These are phyloP conservation scores for Eueremaeus valkanovi DNA, from an alignment of 2,888 invertebrate species.

Conservation along the genomic window DNA sequence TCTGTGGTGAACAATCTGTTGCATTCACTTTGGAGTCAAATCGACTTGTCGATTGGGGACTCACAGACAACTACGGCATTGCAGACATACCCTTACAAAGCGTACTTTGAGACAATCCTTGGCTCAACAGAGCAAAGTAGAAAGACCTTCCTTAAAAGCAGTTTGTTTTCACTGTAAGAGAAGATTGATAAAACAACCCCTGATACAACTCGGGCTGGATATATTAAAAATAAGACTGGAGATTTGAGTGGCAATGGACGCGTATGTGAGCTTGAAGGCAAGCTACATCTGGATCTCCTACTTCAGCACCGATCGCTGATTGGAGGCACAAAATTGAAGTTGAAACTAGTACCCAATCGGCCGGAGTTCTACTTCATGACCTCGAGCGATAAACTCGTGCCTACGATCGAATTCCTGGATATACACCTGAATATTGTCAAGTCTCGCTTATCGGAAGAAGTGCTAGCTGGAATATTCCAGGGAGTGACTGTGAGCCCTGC, in stretches of 20 bases:
- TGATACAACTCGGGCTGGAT: neutral
- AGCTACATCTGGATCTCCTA: neutral
- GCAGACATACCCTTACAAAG: constrained; percentile 8
- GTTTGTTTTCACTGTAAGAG: neutral
- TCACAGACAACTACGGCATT: neutral
- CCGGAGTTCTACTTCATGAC: constrained; percentile 2
- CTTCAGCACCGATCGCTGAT: neutral
- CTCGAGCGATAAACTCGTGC: neutral
- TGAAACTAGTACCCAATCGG: neutral
- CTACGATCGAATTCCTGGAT: neutral
- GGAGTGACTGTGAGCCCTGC: neutral
- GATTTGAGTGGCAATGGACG: neutral
- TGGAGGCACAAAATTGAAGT: neutral
- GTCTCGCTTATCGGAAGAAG: neutral
- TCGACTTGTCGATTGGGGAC: constrained; percentile 1
- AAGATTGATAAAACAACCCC: too few relatives aligned
- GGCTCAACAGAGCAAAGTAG: neutral
- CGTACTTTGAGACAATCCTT: neutral
- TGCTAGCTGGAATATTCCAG: neutral
- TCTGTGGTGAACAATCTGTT: constrained; percentile 17
- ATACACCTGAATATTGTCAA: neutral
- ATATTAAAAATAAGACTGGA: neutral
- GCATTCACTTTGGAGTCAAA: neutral
- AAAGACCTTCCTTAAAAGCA: neutral
- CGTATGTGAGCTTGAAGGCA: neutral